Evolutionary conservation across 2,888 invertebrate genomes (phyloP).

Genomic region (Cerastis leucographa): DNA sequence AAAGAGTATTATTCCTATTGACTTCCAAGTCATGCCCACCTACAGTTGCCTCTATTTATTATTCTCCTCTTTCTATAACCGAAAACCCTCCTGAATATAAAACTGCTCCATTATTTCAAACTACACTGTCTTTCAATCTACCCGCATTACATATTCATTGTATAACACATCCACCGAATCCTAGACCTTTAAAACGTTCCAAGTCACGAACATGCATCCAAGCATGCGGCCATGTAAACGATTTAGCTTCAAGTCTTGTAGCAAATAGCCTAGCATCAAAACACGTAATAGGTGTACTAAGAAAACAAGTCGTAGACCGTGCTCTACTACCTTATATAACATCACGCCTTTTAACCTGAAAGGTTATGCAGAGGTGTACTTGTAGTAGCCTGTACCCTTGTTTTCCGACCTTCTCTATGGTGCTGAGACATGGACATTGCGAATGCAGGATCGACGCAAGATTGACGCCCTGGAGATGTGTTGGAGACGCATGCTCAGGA

Average conservation of each 20-base stretch:
- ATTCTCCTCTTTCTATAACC: conserved; percentile 48
- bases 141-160: conserved; percentile 65
- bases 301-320: conserved; percentile 65
- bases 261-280: conserved; percentile 67
- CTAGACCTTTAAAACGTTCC: conserved; percentile 63
- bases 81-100: conserved; percentile 55
- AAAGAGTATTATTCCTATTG: conserved; percentile 6
- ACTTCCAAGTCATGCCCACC: conserved; percentile 39
- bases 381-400: too few species aligned
- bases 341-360: neutral
- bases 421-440: too few species aligned
- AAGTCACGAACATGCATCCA: conserved; percentile 67
- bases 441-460: too few species aligned
- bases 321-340: conserved; percentile 22
- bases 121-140: conserved; percentile 67
- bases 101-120: conserved; percentile 54
- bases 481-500: too few species aligned
- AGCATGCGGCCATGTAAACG: conserved; percentile 66
- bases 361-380: neutral
- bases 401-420: too few species aligned
- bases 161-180: conserved; percentile 57
- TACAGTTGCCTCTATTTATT: conserved; percentile 40
- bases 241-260: conserved; percentile 68
- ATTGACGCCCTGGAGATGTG: too few species aligned
- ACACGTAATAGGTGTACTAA: conserved; percentile 71